Evolutionary conservation across 2,888 invertebrate species (phyloP).

Genomic region (Tholera decimalis): DNA sequence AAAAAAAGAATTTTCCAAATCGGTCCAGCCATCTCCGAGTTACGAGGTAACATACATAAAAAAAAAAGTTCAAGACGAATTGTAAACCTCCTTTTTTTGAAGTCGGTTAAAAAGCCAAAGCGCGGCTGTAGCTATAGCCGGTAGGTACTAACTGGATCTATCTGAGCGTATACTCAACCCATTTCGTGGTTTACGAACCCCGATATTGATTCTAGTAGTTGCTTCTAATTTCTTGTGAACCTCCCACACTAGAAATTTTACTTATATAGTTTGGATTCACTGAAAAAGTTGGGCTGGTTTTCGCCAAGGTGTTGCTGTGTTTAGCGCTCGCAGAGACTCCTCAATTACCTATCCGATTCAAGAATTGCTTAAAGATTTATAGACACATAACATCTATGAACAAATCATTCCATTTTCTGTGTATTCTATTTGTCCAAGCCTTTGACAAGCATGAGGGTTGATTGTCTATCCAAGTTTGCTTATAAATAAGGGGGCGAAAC

Average conservation of each 20-base stretch:
- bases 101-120: too few species aligned
- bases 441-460: conserved; percentile 19
- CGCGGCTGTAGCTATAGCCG: neutral
- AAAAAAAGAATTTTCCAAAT: too few species aligned
- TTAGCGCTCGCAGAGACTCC: neutral
- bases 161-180: conserved; percentile 10
- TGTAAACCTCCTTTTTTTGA: too few species aligned
- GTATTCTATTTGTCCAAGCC: conserved; percentile 21
- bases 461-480: conserved; percentile 37
- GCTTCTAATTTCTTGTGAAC: conserved; percentile 16
- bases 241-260: too few species aligned
- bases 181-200: conserved; percentile 27
- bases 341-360: neutral
- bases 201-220: conserved; percentile 20
- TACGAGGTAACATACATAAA: too few species aligned
- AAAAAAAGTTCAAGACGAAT: too few species aligned
- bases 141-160: conserved; percentile 3
- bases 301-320: neutral
- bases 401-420: conserved; percentile 18
- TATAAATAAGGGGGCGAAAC: conserved; percentile 43
- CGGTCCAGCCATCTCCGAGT: too few species aligned
- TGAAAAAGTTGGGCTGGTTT: neutral
- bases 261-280: conserved; percentile 4
- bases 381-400: conserved; percentile 31
- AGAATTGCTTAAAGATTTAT: conserved; percentile 28